Base-by-base conservation (phyloP, 2,888 invertebrate genomes). In the Cosmia pyralina region DNA sequence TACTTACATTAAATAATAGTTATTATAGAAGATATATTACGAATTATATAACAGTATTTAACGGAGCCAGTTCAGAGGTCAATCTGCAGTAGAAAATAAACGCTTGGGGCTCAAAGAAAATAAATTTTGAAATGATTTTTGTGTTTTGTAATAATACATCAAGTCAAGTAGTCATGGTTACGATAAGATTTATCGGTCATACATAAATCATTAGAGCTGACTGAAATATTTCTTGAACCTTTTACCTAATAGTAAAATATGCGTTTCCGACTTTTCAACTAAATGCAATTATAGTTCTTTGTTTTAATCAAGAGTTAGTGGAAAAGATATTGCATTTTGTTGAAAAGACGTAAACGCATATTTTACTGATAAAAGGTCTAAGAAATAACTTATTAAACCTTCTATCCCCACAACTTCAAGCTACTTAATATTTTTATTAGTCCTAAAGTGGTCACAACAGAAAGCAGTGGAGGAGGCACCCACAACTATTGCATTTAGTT, bases 31-130 rank as follows among this genome's bases (percentile, higher is more conserved):
- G 52, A 46, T 17, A n/a, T 38, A 28, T 48, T 38, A 70, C 13
- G 13, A 52, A 63, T 48, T 41, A 79, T 52, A 64, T 74, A 79
- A 77, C 38, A n/a, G 55, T 67, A 22, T 41, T 41, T 55, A 44
- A 44, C n/a, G 28, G 67, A 64, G 65, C 28, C 46, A 17, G 67
- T 34, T 73, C 58, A 67, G 17, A 63, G 79, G 48, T 74, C 13
- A 59, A 63, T 22, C 22, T 28, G 44, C 8, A 17, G 19, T 3
- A 62, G 38, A 48, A 72, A 59, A 22, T 5, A 63, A 44, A 46
- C 50, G 11, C 44, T 60, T 34, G 6, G n/a, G 58, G 4, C 6
- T 48, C 22, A 60, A 53, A 38, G 52, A 71, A 58, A 72, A 72
- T 34, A 50, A 10, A 19, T 72, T 50, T 60, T 11, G 48, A 48